Percentiles rank a stretch among this genome's conserved stretches.
These are phyloP conservation scores for Drosophila buzzatii DNA, from an alignment of 2,888 invertebrate species.

Conservation along the genomic window DNA sequence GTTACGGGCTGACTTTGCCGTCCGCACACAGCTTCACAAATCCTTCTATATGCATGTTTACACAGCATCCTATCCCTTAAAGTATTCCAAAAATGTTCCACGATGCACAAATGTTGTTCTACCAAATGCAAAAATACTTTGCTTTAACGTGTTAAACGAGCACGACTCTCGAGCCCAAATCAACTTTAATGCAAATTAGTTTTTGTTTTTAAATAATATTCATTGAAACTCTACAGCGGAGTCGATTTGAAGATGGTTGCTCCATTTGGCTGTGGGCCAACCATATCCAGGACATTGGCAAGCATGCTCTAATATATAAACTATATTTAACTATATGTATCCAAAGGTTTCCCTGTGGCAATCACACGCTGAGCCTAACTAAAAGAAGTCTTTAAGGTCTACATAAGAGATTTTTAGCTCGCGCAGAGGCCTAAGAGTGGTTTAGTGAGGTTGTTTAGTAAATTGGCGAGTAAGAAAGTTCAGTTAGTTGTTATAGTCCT, in stretches of 20 bases:
- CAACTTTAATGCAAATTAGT: background rate
- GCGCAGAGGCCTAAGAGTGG: no score
- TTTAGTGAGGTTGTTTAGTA: no score
- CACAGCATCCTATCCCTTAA: slow-evolving; percentile 21
- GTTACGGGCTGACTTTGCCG: slow-evolving; percentile 41
- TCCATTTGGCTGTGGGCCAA: background rate
- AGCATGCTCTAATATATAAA: background rate
- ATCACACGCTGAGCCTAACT: background rate
- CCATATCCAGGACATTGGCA: background rate
- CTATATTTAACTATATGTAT: background rate
- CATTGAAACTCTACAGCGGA: background rate
- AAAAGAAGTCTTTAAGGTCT: background rate
- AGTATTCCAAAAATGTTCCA: slow-evolving; percentile 28
- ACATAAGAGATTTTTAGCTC: no score
- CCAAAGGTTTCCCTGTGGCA: background rate
- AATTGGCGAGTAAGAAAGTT: no score
- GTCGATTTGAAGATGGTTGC: background rate
- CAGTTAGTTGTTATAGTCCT: no score
- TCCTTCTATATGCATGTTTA: slow-evolving; percentile 41
- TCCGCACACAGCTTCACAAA: slow-evolving; percentile 53
- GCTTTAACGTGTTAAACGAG: slow-evolving; percentile 1
- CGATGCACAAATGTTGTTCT: slow-evolving; percentile 30
- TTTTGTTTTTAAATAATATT: background rate
- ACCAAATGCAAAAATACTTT: slow-evolving; percentile 16
- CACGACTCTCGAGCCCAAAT: background rate